Evolutionary conservation across 2,797 vertebrate genomes (phyloP), one percentile per base, ranked within the genome.

Genomic region (Percopsis omiscomaycus): DNA sequence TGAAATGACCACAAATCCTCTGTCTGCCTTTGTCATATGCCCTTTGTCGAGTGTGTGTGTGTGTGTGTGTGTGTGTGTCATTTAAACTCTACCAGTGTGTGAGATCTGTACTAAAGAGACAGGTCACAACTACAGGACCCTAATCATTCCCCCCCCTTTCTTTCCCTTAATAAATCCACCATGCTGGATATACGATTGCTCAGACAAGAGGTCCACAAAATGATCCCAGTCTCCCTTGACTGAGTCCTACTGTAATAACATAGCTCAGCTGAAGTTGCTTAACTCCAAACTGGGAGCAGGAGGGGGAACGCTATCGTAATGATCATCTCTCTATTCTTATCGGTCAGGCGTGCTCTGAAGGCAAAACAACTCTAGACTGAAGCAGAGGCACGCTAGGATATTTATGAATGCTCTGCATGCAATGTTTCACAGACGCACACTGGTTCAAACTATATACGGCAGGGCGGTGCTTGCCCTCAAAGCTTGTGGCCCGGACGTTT

Each of bases 351-450:
- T 81, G 77, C 75, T 58, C 59, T 61, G 58, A 70, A 85, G 75
- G 80, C 79, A 84, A 86, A 89, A 91, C 84, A 89, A 84, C 63
- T 77, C 53, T 47, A 63, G 61, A 55, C 70, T 64, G 28, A 70
- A 77, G 64, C 70, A 66, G 37, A 77, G 65, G 77, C 79, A 86
- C 55, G 81, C 79, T 71, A 71, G 49, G 73, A 64, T 78, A 73
- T 87, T 87, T 86, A 71, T 66, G 59, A 75, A 81, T 14, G 53
- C 75, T 79, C 58, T 2, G 60, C 79, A 84, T 85, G 73, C 77
- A 59, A 79, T 57, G 59, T 65, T 22, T 60, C 66, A 64, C 50
- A 69, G 16, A 56, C 56, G 55, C 59, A 55, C 55, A 58, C 51
- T n/a, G 55, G 52, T 67, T 69, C 29, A 60, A 15, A 64, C 30